Conservation (phyloP, 2,797 vertebrate species). For the Mus spretus region DNA sequence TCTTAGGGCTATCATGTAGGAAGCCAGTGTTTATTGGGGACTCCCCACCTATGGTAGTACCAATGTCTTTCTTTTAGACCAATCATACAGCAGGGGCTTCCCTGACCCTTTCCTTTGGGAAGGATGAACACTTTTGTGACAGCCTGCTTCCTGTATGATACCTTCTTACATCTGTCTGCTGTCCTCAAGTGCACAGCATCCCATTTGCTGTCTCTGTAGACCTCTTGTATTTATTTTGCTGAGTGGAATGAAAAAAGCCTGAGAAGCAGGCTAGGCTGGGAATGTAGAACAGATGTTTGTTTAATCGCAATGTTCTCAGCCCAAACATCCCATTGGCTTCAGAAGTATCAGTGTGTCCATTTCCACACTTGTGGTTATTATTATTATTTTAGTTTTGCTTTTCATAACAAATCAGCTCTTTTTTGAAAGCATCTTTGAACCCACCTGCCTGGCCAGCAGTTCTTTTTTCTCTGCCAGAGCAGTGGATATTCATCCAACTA, state of each 20-base stretch:
- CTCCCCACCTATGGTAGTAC: neutral
- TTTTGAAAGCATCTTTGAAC: constrained; percentile 11
- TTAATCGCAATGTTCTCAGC: neutral
- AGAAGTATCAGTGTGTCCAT: neutral
- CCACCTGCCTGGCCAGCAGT: neutral
- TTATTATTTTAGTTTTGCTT: neutral
- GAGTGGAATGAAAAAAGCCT: neutral
- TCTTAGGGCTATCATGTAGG: neutral
- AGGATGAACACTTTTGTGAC: neutral
- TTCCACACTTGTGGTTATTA: neutral
- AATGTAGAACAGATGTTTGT: neutral
- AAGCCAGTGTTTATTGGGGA: neutral
- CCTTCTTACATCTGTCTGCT: neutral
- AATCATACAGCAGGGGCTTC: neutral
- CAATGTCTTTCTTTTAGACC: neutral
- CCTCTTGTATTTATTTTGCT: neutral
- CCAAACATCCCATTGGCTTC: neutral
- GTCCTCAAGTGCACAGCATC: neutral
- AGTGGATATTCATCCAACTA: constrained; percentile 14
- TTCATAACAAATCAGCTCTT: constrained; percentile 17
- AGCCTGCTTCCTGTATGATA: neutral
- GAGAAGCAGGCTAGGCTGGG: neutral
- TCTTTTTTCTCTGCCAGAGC: constrained; percentile 52
- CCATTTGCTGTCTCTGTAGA: neutral
- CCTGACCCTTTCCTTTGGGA: neutral